phyloP scores from a whole-genome alignment of 1,140 invertebrate species.

The Sitodiplosis mosellana region DNA sequence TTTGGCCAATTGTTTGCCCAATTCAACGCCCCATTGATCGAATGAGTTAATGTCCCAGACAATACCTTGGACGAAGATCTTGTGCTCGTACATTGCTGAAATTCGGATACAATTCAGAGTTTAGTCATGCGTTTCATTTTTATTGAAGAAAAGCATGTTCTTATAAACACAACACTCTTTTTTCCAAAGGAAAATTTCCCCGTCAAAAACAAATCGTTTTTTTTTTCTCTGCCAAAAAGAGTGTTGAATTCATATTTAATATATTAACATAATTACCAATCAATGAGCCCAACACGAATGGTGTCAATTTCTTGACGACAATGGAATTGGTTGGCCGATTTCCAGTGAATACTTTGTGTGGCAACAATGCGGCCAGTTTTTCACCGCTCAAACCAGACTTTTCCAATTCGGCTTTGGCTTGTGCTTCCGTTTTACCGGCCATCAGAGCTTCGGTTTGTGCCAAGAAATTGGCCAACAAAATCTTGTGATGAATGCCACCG shows the following conservation, averaged over 20 bases:
- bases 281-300: conserved; percentile 86
- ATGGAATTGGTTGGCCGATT: conserved; percentile 97
- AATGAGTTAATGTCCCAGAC: conserved; percentile 99
- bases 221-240: too few relatives aligned
- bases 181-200: too few relatives aligned
- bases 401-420: conserved; percentile 56
- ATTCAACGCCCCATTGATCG: conserved; percentile 99
- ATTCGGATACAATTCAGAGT: too few relatives aligned
- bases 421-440: conserved; percentile 68
- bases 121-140: too few relatives aligned
- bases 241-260: too few relatives aligned
- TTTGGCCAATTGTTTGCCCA: conserved; percentile 97
- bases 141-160: conserved; percentile 8
- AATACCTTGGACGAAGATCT: conserved; percentile 95
- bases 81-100: conserved; percentile 91
- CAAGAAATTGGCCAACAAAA: conserved; percentile 91
- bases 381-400: conserved; percentile 50
- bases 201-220: too few relatives aligned
- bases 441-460: conserved; percentile 97
- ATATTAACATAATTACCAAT: conserved; percentile 50
- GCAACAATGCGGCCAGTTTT: conserved; percentile 61
- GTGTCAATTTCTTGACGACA: conserved; percentile 80
- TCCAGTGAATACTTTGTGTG: conserved; percentile 94
- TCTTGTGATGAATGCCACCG: conserved; percentile 57
- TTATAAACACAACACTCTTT: conserved; percentile 2